phyloP scores from a whole-genome alignment of 2,888 invertebrate genomes.

The Lycocerus yunnanus region DNA sequence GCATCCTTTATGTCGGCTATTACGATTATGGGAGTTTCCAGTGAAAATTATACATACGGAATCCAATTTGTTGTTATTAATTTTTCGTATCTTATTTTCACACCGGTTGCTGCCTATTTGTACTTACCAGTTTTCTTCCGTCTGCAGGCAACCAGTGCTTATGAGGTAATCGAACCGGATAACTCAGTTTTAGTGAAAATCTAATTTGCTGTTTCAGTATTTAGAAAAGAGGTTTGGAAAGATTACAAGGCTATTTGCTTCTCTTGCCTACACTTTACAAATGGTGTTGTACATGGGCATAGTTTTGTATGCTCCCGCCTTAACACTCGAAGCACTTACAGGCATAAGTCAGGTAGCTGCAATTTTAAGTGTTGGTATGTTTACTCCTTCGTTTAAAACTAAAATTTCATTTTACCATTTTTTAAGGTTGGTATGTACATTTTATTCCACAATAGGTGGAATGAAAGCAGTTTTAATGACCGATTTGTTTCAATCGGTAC shows the following conservation, averaged over 20 bases:
- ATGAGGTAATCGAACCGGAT: slow-evolving; percentile 64
- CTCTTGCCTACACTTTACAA: slow-evolving; percentile 84
- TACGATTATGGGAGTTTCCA: slow-evolving; percentile 84
- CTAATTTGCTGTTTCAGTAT: slow-evolving; percentile 62
- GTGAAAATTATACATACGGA: slow-evolving; percentile 85
- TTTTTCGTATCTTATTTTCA: slow-evolving; percentile 74
- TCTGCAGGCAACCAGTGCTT: slow-evolving; percentile 83
- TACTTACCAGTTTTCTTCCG: slow-evolving; percentile 87
- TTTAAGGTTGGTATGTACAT: slow-evolving; percentile 75
- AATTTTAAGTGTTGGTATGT: slow-evolving; percentile 69
- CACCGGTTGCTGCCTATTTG: slow-evolving; percentile 75
- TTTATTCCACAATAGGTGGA: slow-evolving; percentile 86
- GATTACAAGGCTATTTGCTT: slow-evolving; percentile 74
- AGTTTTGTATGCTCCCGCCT: slow-evolving; percentile 90
- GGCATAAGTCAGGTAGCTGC: slow-evolving; percentile 75
- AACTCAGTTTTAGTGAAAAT: background rate
- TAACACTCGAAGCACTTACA: slow-evolving; percentile 86
- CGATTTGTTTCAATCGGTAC: slow-evolving; percentile 80
- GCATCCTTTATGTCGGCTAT: slow-evolving; percentile 95
- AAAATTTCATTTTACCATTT: background rate
- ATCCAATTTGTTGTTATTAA: slow-evolving; percentile 81
- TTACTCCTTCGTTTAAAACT: background rate
- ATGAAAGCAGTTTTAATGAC: slow-evolving; percentile 91
- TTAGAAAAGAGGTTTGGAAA: slow-evolving; percentile 85
- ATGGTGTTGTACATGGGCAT: slow-evolving; percentile 91